Evolutionary conservation across 2,888 invertebrate genomes (phyloP), one percentile per base, ranked within the genome.

Genomic region (Zaprionus bogoriensis): DNA sequence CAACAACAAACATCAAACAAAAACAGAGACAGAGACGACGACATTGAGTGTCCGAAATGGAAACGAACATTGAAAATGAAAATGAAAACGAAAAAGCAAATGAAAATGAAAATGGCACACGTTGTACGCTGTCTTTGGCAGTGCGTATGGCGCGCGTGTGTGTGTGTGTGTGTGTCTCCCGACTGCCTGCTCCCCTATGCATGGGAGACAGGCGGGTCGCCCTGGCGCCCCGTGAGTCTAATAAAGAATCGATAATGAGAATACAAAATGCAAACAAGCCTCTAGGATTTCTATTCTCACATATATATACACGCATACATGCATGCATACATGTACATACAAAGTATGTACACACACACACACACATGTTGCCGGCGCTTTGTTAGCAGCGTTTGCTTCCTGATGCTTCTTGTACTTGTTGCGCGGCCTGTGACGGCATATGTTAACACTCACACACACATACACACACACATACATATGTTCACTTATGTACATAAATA

Each of bases 21-120:
- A 46, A 7, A 32, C 14, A 23, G 22, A 32, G 41, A 39, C 23
- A 38, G 45, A 36, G 28, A 38, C 23, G 52, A 19, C 52, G 68
- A 64, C 70, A 73, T 76, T 70, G 74, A 61, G 54, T 30, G 44
- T 77, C 85, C 67, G 58, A 81, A 74, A 69, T 71, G 74, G 70
- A 68, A 78, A 74, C 74, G 59, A 62, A 70, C 77, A 80, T 78
- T 76, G 78, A 70, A 74, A 65, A 51, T 70, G 14, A 45, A 69
- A 68, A 20, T 41, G 42, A 62, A 67, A 74, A 57, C 69, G 53
- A n/a, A n/a, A n/a, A n/a, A n/a, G n/a, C n/a, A 74, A 65, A 51
- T 70, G 14, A 45, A 69, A 68, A 20, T 41, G 42, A 62, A 67
- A 74, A 57, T 73, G 53, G 52, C 65, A 62, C 45, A 28, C 23